phyloP scores from a whole-genome alignment of 2,113 vertebrate genomes.

The Archocentrus centrarchus region DNA sequence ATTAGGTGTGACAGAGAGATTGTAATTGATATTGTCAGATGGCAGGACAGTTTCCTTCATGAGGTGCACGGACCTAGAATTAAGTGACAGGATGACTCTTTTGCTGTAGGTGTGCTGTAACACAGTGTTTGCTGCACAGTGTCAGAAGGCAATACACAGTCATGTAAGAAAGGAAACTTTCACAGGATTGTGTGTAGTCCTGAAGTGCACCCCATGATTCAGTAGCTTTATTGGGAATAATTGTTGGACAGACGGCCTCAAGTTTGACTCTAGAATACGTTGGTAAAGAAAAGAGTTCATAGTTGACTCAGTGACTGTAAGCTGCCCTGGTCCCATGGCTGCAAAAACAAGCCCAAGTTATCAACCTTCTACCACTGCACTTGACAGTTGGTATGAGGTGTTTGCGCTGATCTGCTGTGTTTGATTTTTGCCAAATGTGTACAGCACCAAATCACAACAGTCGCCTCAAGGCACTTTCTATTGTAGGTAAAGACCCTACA shows the following conservation, averaged over 20 bases:
- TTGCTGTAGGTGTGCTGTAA: not conserved
- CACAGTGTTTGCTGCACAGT: not conserved
- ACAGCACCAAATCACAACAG: too few species aligned
- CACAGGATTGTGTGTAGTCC: not conserved
- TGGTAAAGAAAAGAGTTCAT: not conserved
- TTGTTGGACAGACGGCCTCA: not conserved
- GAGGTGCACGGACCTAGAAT: slow-evolving; percentile 1
- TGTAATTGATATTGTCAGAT: slow-evolving; percentile 71
- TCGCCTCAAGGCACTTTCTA: too few species aligned
- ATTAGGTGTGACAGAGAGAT: slow-evolving; percentile 58
- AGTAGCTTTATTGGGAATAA: not conserved
- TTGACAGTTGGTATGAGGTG: too few species aligned
- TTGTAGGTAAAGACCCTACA: too few species aligned
- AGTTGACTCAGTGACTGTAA: too few species aligned
- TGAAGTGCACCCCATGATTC: not conserved
- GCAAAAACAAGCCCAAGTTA: too few species aligned
- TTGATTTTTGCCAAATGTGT: too few species aligned
- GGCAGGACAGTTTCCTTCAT: slow-evolving; percentile 55
- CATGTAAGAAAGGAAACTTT: fast-evolving
- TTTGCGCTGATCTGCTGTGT: too few species aligned
- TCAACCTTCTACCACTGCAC: too few species aligned
- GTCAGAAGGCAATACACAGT: not conserved
- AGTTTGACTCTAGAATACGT: not conserved
- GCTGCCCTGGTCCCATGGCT: too few species aligned
- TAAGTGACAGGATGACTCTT: slow-evolving; percentile 17